These are phyloP conservation scores for Thymelicus acteon DNA, from an alignment of 2,888 invertebrate genomes.

Conservation along the genomic window DNA sequence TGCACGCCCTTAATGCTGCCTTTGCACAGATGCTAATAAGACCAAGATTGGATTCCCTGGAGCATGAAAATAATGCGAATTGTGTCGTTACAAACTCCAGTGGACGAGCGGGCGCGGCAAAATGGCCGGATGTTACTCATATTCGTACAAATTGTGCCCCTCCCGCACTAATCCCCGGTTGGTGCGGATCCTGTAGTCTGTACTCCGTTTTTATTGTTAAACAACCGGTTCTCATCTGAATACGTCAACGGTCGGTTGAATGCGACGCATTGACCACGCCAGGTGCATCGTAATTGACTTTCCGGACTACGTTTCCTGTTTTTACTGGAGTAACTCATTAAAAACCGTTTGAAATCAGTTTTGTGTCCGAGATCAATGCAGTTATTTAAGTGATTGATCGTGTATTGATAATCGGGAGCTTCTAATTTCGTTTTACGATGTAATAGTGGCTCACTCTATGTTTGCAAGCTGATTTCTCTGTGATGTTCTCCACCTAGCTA, in stretches of 20 bases:
- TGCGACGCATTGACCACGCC: slow-evolving; percentile 12
- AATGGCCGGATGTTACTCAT: slow-evolving; percentile 64
- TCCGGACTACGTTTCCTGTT: slow-evolving; percentile 19
- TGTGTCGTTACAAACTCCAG: neutral
- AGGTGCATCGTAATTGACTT: slow-evolving; percentile 30
- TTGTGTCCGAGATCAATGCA: neutral
- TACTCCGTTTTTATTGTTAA: slow-evolving; percentile 40
- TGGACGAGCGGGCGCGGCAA: slow-evolving; percentile 31
- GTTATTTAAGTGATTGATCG: too few relatives aligned
- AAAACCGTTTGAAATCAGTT: neutral
- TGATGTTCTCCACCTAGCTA: too few relatives aligned
- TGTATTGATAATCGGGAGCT: too few relatives aligned
- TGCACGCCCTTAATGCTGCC: too few relatives aligned
- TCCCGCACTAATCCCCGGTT: slow-evolving; percentile 44
- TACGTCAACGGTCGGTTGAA: slow-evolving; percentile 13
- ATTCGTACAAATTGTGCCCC: slow-evolving; percentile 54
- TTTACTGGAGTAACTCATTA: slow-evolving; percentile 1
- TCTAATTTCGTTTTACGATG: too few relatives aligned
- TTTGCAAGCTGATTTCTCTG: too few relatives aligned
- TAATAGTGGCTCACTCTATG: too few relatives aligned
- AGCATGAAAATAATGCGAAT: slow-evolving; percentile 29
- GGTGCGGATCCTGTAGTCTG: slow-evolving; percentile 39
- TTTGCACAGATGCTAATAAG: neutral
- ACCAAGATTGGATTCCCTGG: slow-evolving; percentile 30
- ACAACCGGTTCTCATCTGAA: slow-evolving; percentile 30